Conservation (phyloP, 2,797 vertebrate species). For the Graptemys geographica region DNA sequence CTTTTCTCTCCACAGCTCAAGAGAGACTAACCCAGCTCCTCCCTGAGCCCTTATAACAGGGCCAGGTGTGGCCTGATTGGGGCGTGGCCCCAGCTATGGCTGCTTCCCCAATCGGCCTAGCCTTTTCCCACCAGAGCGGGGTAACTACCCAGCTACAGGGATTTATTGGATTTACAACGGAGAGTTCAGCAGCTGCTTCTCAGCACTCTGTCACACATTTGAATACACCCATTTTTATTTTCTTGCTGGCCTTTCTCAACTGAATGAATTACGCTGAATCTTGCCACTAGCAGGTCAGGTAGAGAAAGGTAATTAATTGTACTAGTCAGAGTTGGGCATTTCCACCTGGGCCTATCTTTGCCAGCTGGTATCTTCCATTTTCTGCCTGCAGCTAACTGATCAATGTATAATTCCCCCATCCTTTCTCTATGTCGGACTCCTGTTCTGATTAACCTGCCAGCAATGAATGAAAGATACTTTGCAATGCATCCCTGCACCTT, state of each 20-base stretch:
- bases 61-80: no score
- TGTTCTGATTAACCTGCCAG: not conserved
- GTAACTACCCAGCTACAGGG: no score
- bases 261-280: not conserved
- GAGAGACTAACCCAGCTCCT: no score
- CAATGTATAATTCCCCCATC: not conserved
- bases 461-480: not conserved
- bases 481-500: not conserved
- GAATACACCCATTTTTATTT: not conserved
- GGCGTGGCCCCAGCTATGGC: no score
- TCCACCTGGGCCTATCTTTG: not conserved
- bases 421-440: no score
- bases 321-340: no score
- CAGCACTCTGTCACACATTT: not conserved
- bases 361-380: accelerated
- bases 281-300: not conserved
- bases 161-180: not conserved
- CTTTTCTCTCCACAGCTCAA: no score
- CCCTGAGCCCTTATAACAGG: no score
- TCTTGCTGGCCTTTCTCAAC: not conserved
- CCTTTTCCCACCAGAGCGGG: no score
- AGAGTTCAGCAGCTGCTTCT: not conserved
- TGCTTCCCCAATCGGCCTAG: no score
- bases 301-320: not conserved
- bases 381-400: not conserved